A percentile compares a stretch with the other conserved stretches of the same genome.
These are phyloP conservation scores for Acleris emargana DNA, from an alignment of 2,888 invertebrate genomes.

Conservation along the genomic window DNA sequence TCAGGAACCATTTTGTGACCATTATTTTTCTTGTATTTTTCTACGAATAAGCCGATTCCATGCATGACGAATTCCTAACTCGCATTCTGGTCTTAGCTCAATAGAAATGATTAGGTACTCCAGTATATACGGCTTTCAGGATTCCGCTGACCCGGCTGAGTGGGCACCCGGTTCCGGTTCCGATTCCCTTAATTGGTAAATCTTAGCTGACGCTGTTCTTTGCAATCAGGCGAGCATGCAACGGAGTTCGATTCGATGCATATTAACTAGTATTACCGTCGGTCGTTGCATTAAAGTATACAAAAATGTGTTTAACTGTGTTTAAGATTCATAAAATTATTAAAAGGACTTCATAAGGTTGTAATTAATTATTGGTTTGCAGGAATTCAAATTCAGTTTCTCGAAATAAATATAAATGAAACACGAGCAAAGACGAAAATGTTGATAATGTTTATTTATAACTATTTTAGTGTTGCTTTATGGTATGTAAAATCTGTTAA, in stretches of 20 bases:
- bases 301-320: too few relatives aligned
- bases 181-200: slow-evolving; percentile 79
- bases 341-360: background rate
- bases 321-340: background rate
- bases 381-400: too few relatives aligned
- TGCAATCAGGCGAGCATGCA: slow-evolving; percentile 72
- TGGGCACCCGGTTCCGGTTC: slow-evolving; percentile 69
- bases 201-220: slow-evolving; percentile 80
- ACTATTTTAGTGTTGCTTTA: too few relatives aligned
- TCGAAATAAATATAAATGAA: too few relatives aligned
- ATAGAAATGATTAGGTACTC: slow-evolving; percentile 33
- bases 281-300: slow-evolving; percentile 36
- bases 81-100: slow-evolving; percentile 27
- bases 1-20: too few relatives aligned
- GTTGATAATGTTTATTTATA: too few relatives aligned
- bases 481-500: too few relatives aligned
- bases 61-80: slow-evolving; percentile 13
- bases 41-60: background rate
- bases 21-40: background rate
- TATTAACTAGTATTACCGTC: slow-evolving; percentile 46
- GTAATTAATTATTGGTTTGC: too few relatives aligned
- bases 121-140: slow-evolving; percentile 37
- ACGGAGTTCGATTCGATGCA: slow-evolving; percentile 61
- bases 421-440: too few relatives aligned
- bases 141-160: slow-evolving; percentile 58